Conservation (phyloP, 2,888 invertebrate genomes). For the Pyrrhia umbra region DNA sequence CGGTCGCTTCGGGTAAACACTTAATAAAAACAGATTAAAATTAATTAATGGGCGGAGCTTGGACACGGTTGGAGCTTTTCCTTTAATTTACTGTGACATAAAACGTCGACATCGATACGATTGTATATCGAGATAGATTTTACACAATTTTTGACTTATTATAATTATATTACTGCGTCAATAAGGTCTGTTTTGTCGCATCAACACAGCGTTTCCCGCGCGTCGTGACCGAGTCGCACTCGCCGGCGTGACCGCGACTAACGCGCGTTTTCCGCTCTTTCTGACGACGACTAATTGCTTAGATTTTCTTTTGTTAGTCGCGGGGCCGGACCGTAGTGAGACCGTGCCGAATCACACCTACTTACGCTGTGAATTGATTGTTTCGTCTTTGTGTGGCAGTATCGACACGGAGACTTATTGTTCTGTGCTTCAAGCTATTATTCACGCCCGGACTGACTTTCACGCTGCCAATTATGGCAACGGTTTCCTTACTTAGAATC, state of each 20-base stretch:
- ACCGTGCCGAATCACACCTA: conserved; percentile 89
- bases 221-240: conserved; percentile 78
- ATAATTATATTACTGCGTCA: conserved; percentile 18
- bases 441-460: conserved; percentile 86
- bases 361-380: conserved; percentile 90
- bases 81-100: conserved; percentile 49
- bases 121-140: conserved; percentile 9
- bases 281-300: conserved; percentile 90
- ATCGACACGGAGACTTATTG: conserved; percentile 89
- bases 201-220: conserved; percentile 54
- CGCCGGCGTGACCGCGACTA: conserved; percentile 87
- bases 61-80: conserved; percentile 53
- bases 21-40: conserved; percentile 73
- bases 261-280: conserved; percentile 90
- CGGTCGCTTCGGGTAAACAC: conserved; percentile 71
- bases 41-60: conserved; percentile 60
- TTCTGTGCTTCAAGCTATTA: conserved; percentile 85
- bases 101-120: conserved; percentile 4
- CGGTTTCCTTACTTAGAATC: conserved; percentile 82
- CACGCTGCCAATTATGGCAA: conserved; percentile 85
- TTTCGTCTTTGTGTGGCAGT: conserved; percentile 89
- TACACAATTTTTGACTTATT: conserved; percentile 10
- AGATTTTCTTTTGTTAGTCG: conserved; percentile 90
- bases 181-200: conserved; percentile 64
- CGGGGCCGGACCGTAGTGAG: conserved; percentile 85